A percentile compares a stretch with the other conserved stretches of the same genome.
Conservation (phyloP, 1,140 invertebrate species). For the Penaeus chinensis region DNA sequence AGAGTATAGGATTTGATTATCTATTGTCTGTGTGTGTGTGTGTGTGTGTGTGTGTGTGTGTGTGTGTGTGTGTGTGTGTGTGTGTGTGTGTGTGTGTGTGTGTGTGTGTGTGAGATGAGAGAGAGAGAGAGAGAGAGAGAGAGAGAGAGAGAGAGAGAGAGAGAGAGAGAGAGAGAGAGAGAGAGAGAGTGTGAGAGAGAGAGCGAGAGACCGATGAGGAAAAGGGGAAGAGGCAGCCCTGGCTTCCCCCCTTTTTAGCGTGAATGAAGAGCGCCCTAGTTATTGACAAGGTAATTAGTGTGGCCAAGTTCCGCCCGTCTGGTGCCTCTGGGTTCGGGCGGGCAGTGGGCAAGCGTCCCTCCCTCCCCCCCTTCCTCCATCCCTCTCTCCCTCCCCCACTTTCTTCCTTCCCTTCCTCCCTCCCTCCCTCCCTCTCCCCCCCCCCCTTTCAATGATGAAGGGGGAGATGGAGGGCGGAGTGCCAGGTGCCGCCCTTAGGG, state of each 20-base stretch:
- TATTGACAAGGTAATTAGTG: background rate
- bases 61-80: slow-evolving; percentile 26
- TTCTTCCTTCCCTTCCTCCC: background rate
- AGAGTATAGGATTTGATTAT: too few relatives aligned
- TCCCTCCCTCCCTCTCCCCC: background rate
- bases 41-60: slow-evolving; percentile 17
- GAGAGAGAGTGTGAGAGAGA: background rate
- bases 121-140: slow-evolving; percentile 12
- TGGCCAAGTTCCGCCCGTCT: too few relatives aligned
- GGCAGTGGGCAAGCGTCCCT: too few relatives aligned
- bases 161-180: background rate
- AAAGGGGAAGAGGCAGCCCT: background rate
- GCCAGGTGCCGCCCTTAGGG: background rate
- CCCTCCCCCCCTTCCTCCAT: too few relatives aligned
- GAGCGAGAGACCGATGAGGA: background rate
- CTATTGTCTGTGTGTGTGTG: too few relatives aligned
- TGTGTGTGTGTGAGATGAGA: background rate
- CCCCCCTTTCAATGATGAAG: background rate
- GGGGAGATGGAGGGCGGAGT: background rate
- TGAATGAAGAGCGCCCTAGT: background rate
- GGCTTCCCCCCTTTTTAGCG: too few relatives aligned
- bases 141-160: background rate
- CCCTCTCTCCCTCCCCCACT: background rate
- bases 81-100: slow-evolving; percentile 19
- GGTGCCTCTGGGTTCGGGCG: too few relatives aligned